Conservation (phyloP, 2,888 invertebrate genomes). For the Nymphalis c-album region DNA sequence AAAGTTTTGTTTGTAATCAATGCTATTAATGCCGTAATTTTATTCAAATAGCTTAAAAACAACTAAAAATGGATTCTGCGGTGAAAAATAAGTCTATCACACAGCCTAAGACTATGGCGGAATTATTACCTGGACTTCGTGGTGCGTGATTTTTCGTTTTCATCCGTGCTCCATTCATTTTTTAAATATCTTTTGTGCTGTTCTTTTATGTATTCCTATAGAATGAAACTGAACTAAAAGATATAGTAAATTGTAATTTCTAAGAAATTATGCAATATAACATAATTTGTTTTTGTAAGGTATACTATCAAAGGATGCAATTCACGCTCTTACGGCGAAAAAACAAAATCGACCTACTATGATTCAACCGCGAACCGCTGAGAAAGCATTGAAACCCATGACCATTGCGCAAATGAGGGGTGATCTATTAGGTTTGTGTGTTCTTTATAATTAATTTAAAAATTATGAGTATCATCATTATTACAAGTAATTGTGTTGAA, state of each 20-base stretch:
- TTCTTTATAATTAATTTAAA: background rate
- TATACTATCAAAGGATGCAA: constrained; percentile 55
- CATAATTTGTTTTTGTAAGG: constrained; percentile 46
- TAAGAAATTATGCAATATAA: background rate
- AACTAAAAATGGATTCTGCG: constrained; percentile 53
- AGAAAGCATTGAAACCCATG: constrained; percentile 57
- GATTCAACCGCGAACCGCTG: constrained; percentile 50
- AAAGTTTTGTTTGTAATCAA: constrained; percentile 29
- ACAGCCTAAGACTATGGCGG: constrained; percentile 60
- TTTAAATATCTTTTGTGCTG: background rate
- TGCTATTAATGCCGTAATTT: constrained; percentile 5
- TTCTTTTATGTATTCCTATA: background rate
- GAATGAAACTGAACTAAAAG: background rate
- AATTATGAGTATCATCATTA: background rate
- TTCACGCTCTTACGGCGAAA: constrained; percentile 52
- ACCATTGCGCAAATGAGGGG: constrained; percentile 65
- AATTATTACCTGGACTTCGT: constrained; percentile 59
- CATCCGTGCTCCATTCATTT: background rate
- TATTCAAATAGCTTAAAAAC: constrained; percentile 18
- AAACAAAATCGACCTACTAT: constrained; percentile 55
- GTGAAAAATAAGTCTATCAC: constrained; percentile 44
- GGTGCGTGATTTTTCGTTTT: constrained; percentile 46
- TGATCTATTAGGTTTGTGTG: constrained; percentile 50
- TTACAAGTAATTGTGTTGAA: background rate
- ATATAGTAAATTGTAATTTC: background rate